phyloP scores from a whole-genome alignment of 1,140 invertebrate species.

The Brachionus asplanchnoidis region DNA sequence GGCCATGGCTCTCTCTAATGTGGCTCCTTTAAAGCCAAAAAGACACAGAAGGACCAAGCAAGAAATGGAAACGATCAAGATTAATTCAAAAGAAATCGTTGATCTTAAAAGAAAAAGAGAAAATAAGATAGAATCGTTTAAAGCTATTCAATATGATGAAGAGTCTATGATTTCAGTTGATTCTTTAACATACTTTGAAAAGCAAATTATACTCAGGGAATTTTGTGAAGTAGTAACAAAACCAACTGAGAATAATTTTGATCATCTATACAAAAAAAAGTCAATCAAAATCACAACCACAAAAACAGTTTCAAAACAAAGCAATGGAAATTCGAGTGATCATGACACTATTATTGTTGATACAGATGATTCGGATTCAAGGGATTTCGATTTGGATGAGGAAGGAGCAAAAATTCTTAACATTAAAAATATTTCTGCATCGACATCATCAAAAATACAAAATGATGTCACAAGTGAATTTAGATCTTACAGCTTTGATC shows the following conservation, averaged over 20 bases:
- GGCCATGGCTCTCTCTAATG: background rate
- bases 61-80: background rate
- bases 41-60: background rate
- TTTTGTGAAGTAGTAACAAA: conserved; percentile 10
- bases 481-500: background rate
- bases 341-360: conserved; percentile 20
- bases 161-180: conserved; percentile 3
- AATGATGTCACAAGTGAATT: background rate
- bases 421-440: background rate
- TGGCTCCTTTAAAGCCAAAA: background rate
- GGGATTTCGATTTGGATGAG: background rate
- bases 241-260: background rate
- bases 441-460: background rate
- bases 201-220: conserved; percentile 25
- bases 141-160: background rate
- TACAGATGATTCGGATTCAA: conserved; percentile 21
- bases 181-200: conserved; percentile 29
- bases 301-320: background rate
- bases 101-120: background rate
- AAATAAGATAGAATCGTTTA: background rate
- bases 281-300: background rate
- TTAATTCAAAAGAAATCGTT: background rate
- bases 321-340: background rate
- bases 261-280: background rate
- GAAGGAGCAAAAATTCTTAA: background rate